Evolutionary conservation across 1,140 invertebrate genomes (phyloP), one percentile per base, ranked within the genome.

Genomic region (Tetragnatha versicolor): DNA sequence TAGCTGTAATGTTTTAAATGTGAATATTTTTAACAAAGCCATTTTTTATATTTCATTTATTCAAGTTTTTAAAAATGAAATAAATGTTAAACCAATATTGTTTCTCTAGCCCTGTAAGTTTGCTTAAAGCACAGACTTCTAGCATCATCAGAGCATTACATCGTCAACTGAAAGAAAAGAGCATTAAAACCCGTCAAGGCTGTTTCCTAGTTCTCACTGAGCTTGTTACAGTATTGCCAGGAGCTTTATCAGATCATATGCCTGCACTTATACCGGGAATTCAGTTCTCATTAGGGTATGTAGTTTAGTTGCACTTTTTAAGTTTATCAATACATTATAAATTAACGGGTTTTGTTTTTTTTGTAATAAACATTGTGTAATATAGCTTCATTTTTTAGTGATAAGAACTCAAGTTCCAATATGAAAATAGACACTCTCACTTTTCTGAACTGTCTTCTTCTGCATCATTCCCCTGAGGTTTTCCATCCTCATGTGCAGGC

Each of bases 361-460:
- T 79, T 65, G 12, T 81, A 20, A 14, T 53, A 20, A 51, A 27
- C n/a, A 25, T 20, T 14, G 25, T 53, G 9, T 55, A 5, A 55
- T 25, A 12, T 55, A 12, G 20, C 3, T 68, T 84, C 80, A 68
- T 80, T 45, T 66, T 82, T 58, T 84, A 93, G 92, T 0, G 96
- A 98, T 83, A 97, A 97, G 83, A 95, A 94, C 83, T 94, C 95
- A 0, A 96, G 94, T 33, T 97, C 95, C 55, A 98, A 97, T 83
- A 98, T 99, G 94, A 98, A 98, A 88, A 98, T 99, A 81, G 97
- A 98, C 83, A 95, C 97, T 0, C 86, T 99, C 73, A 91, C 94
- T 51, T 99, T 99, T 87, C 88, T 99, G 6, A 92, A 96, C 85
- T 94, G 93, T 81, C 86, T 98, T 65, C 85, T 98, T 31, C 89